Percentiles rank a stretch among this genome's conserved stretches.
These are phyloP conservation scores for Poecilia velifera DNA, from an alignment of 2,797 vertebrate genomes.

Conservation along the genomic window DNA sequence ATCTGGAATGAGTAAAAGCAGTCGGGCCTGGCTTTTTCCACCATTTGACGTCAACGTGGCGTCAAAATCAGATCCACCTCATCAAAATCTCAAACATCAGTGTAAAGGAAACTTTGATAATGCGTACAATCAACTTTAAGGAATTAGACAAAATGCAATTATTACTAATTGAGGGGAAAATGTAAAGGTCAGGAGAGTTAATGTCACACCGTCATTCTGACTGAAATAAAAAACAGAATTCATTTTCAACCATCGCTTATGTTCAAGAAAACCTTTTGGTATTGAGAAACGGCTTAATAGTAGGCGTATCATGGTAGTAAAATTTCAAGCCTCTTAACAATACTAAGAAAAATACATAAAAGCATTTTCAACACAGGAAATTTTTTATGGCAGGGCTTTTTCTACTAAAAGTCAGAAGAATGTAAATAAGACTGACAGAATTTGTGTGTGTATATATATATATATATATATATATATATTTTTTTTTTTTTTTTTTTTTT, in stretches of 20 bases:
- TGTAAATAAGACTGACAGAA: no score
- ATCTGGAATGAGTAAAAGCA: slow-evolving; percentile 63
- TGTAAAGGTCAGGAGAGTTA: not conserved
- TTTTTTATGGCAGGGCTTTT: not conserved
- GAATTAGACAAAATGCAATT: not conserved
- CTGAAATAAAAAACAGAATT: not conserved
- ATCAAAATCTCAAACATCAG: not conserved
- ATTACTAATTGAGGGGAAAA: not conserved
- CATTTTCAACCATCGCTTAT: not conserved
- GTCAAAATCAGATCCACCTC: not conserved
- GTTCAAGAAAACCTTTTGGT: not conserved
- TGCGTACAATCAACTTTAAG: not conserved
- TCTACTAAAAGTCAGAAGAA: no score
- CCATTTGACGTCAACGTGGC: slow-evolving; percentile 14
- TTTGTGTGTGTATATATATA: no score
- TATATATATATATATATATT: no score
- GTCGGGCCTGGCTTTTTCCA: slow-evolving; percentile 16
- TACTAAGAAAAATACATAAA: not conserved
- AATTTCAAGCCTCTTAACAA: not conserved
- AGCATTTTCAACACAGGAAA: not conserved
- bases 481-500: no score
- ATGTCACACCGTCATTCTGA: not conserved
- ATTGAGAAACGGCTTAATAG: not conserved
- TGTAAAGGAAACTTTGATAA: slow-evolving; percentile 36
- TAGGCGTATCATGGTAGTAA: not conserved